A percentile compares a stretch with the other conserved stretches of the same genome.
phyloP scores from a whole-genome alignment of 2,797 vertebrate genomes.

The Molossus alvarezi region DNA sequence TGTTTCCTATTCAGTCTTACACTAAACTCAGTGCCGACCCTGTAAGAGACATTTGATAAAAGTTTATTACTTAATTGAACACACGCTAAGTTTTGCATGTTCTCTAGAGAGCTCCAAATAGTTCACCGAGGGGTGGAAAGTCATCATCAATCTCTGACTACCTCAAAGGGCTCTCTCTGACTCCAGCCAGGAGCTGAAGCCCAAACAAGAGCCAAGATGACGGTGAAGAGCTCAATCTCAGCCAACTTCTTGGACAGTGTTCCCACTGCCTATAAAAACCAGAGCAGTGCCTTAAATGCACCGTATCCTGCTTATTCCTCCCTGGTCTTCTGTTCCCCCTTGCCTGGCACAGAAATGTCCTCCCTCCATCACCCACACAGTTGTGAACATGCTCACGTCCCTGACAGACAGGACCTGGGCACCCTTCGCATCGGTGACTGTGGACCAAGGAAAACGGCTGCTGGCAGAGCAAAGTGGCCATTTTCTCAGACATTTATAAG shows the following conservation, averaged over 20 bases:
- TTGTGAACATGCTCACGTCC: not conserved
- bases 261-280: not conserved
- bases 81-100: not conserved
- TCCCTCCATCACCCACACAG: not conserved
- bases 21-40: not conserved
- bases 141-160: conserved; percentile 35
- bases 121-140: not conserved
- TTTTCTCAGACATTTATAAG: conserved; percentile 73
- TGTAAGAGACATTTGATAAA: not conserved
- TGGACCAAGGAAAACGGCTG: not conserved
- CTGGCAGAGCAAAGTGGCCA: conserved; percentile 58
- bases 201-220: not conserved
- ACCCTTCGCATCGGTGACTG: not conserved
- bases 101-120: conserved; percentile 29
- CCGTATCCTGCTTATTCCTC: not conserved
- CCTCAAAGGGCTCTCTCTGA: conserved; percentile 13
- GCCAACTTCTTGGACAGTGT: not conserved
- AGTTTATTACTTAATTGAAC: not conserved
- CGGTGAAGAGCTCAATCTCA: not conserved
- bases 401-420: not conserved
- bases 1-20: not conserved
- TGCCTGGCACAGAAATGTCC: not conserved
- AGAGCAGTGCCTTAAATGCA: not conserved
- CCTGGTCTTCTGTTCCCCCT: not conserved
- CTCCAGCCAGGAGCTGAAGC: not conserved